phyloP scores from a whole-genome alignment of 2,797 vertebrate species.

The Karalla daura region DNA sequence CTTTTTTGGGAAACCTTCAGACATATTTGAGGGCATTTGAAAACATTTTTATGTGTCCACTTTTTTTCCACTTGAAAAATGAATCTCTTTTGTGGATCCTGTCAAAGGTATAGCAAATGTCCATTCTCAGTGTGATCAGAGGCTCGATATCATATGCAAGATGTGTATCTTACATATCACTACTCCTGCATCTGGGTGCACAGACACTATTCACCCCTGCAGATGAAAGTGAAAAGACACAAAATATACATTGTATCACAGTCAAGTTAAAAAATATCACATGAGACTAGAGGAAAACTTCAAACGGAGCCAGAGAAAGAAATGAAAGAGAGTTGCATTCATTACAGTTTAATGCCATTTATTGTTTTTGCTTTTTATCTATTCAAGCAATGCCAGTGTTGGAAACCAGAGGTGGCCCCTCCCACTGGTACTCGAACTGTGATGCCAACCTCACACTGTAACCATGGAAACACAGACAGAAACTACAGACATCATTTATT shows the following conservation, averaged over 20 bases:
- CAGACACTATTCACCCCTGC: background rate
- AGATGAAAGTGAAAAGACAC: background rate
- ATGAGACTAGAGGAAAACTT: background rate
- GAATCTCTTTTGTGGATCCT: background rate
- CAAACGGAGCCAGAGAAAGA: background rate
- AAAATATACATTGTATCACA: background rate
- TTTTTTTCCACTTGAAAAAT: background rate
- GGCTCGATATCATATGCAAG: background rate
- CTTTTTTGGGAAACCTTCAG: too few relatives aligned
- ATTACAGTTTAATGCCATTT: too few relatives aligned
- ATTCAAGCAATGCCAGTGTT: conserved; percentile 19
- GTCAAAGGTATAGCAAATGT: background rate
- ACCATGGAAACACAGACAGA: conserved; percentile 65
- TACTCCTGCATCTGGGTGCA: too few relatives aligned
- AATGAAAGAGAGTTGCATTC: too few relatives aligned
- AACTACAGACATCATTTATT: conserved; percentile 56
- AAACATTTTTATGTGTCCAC: too few relatives aligned
- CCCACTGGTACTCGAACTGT: conserved; percentile 26
- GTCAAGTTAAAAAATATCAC: background rate
- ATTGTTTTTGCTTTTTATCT: conserved; percentile 8
- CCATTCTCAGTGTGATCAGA: background rate
- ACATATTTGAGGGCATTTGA: too few relatives aligned
- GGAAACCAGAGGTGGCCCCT: conserved; percentile 27
- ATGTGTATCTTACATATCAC: background rate
- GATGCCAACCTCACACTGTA: conserved; percentile 46